Conservation (phyloP, 2,797 vertebrate genomes). For the Spinus olivaceus region DNA sequence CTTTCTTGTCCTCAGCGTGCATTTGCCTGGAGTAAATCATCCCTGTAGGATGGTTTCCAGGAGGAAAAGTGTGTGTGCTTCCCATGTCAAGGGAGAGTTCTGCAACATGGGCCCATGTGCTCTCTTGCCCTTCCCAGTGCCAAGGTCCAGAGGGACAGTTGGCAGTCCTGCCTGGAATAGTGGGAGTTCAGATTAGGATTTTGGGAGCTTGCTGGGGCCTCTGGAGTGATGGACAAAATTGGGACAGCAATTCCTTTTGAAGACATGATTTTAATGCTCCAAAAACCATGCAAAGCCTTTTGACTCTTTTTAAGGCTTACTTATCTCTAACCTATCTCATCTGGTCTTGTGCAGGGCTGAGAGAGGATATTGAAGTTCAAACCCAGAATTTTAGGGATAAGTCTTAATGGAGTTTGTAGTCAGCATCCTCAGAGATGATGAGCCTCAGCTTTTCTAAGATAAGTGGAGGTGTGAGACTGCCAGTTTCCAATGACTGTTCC, state of each 20-base stretch:
- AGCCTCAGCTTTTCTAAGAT: background rate
- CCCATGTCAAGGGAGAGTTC: background rate
- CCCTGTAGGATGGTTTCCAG: background rate
- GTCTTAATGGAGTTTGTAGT: background rate
- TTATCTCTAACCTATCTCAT: background rate
- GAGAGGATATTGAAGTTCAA: background rate
- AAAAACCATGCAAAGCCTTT: background rate
- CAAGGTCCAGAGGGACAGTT: background rate
- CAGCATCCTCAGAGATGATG: background rate
- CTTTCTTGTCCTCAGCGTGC: background rate
- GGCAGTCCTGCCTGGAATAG: background rate
- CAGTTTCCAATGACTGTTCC: background rate
- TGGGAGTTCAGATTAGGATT: background rate
- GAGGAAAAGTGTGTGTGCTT: background rate
- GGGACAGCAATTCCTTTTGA: background rate
- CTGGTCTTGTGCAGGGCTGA: background rate
- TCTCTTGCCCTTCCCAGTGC: background rate
- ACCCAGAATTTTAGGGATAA: background rate
- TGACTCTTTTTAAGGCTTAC: background rate
- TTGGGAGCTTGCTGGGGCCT: background rate
- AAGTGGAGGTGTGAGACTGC: background rate
- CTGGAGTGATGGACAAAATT: background rate
- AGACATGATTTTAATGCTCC: background rate
- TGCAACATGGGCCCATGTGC: background rate
- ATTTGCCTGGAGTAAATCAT: background rate